phyloP scores from a whole-genome alignment of 2,888 invertebrate genomes.

The Pachydiplax longipennis region DNA sequence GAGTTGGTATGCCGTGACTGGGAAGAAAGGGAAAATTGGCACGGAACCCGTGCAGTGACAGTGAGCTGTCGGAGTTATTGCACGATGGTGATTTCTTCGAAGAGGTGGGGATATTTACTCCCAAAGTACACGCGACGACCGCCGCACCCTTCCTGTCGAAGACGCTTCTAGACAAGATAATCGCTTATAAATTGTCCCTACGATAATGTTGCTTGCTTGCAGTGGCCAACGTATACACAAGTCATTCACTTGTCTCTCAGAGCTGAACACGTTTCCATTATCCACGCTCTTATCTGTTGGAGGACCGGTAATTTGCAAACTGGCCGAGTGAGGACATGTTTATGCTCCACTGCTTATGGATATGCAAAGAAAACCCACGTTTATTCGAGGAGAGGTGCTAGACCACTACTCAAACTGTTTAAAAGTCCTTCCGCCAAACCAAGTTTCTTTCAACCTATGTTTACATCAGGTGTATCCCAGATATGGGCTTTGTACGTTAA shows the following conservation, averaged over 20 bases:
- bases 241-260: not conserved
- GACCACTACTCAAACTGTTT: too few relatives aligned
- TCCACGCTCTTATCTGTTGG: too few relatives aligned
- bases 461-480: too few relatives aligned
- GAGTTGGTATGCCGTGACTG: not conserved
- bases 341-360: too few relatives aligned
- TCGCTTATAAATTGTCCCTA: not conserved
- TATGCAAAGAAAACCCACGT: too few relatives aligned
- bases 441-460: too few relatives aligned
- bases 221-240: not conserved
- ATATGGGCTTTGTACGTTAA: too few relatives aligned
- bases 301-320: too few relatives aligned
- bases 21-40: not conserved
- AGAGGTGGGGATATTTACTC: not conserved
- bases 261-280: too few relatives aligned
- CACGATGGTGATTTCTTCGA: not conserved
- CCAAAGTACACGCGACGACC: not conserved
- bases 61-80: not conserved
- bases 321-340: too few relatives aligned
- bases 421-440: too few relatives aligned
- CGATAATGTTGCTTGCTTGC: not conserved
- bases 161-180: not conserved
- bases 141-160: not conserved
- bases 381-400: too few relatives aligned
- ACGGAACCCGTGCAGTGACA: not conserved